Conservation (phyloP, 2,113 vertebrate species). For the Lathamus discolor region DNA sequence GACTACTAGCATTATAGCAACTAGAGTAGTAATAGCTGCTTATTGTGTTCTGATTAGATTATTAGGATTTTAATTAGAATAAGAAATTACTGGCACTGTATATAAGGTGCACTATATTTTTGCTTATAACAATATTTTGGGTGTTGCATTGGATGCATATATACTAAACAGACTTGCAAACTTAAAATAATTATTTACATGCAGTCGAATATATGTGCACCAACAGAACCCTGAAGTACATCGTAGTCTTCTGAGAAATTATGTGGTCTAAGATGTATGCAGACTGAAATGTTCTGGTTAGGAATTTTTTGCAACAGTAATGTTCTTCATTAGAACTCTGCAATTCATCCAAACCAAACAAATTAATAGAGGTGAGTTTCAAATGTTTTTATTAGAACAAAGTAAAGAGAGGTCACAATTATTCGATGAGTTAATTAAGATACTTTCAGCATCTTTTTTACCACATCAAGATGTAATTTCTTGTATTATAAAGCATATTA, state of each 20-base stretch:
- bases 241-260: neutral
- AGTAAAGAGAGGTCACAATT: neutral
- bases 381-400: neutral
- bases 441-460: neutral
- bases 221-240: neutral
- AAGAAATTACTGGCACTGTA: neutral
- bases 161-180: neutral
- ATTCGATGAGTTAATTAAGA: neutral
- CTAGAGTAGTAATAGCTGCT: neutral
- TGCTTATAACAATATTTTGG: neutral
- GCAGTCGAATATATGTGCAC: neutral
- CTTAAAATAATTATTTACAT: neutral
- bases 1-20: neutral
- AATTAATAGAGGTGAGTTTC: neutral
- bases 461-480: neutral
- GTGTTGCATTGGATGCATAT: neutral
- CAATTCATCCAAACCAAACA: neutral
- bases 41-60: neutral
- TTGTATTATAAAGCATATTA: neutral
- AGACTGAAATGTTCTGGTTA: neutral
- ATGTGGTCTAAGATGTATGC: neutral
- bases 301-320: neutral
- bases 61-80: neutral
- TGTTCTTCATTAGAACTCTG: neutral
- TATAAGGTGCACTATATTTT: neutral